Base-by-base conservation (phyloP, 2,113 vertebrate genomes). In the Gallinago paraguaiae region DNA sequence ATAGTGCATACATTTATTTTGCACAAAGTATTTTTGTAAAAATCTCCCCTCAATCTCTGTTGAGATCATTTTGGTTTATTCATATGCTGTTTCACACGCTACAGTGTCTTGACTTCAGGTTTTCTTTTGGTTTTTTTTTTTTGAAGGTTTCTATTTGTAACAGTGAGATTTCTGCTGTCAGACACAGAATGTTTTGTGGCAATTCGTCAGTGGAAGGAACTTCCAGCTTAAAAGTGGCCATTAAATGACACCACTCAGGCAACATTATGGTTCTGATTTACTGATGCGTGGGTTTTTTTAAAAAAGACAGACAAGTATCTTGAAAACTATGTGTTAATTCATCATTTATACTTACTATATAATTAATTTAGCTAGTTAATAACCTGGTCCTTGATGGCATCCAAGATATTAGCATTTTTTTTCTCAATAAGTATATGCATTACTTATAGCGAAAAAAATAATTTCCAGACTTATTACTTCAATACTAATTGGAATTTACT, bases 401-500 rank as follows among this genome's bases (percentile, higher is more conserved):
- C 30, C 51, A 80, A 59, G 46, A 53, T 64, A 51, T 59, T 43
- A 70, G 20, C 3, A 5, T 45, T 51, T 64, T 70, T 74, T 63
- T 81, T 41, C 46, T 13, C 28, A 81, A 5, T 41, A 86, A 82
- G 35, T 27, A 20, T 28, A 60, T 51, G 24, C 24, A 28, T 74
- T 93, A 74, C 80, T 88, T 93, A 60, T 19, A 81, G 18, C 51
- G 45, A 71, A 18, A 81, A 93, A 79, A 94, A 83, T 78, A 0
- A 48, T 95, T 95, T 93, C 45, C 65, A 90, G 88, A 24, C 53
- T 78, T 82, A 81, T 57, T 93, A 86, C 65, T 88, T 88, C 30
- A 64, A 28, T 64, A 27, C 27, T 91, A 92, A 96, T 95, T 93
- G 72, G 61, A 96, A 90, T 92, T 93, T 96, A 57, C 56, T 93